Base-by-base conservation (phyloP, 2,888 invertebrate genomes). In the Heliconius sara region DNA sequence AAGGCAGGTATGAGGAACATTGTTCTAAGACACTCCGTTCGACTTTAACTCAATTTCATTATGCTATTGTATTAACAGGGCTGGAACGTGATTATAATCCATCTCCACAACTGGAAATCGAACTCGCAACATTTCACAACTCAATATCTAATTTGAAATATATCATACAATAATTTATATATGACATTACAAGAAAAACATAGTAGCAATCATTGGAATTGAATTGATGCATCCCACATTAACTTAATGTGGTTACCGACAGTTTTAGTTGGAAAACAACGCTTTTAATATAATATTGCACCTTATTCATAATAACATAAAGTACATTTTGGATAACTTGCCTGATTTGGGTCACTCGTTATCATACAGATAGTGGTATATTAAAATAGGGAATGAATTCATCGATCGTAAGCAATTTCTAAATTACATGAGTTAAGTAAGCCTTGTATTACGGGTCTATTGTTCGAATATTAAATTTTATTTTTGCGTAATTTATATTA, bases 381-480 rank as follows among this genome's bases (percentile, higher is more conserved):
- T 85, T 85, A 86, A 86, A 88, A 86, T 86, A 86, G 87, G 88
- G 86, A 60, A 87, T 87, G 86, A 87, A 88, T 88, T 85, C 86
- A 85, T 87, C 86, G 88, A 88, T 88, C 88, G 89, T 89, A 90
- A 89, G 90, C 91, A 91, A 91, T 90, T 89, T 89, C 88, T 86
- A 90, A 91, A 91, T 91, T 90, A 89, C 89, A 88, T 88, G 89
- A 87, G 84, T 87, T 86, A 84, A 85, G 86, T 73, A 60, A 47
- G 70, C 25, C 16, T 47, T 70, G 43, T 70, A 25, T 25, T 70
- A 25, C 3, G 43, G 5, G 2, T 47, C 3, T 43, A 25, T 70
- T 70, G 43, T 68, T 43, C 13, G n/a, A 68, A 43, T 68, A 43
- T 4, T 68, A 13, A 39, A 6, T 5, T 12, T 68, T 39, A n/a